Percentiles rank a stretch among this genome's conserved stretches.
These are phyloP conservation scores for Ooceraea biroi DNA, from an alignment of 1,140 invertebrate species.

Conservation along the genomic window DNA sequence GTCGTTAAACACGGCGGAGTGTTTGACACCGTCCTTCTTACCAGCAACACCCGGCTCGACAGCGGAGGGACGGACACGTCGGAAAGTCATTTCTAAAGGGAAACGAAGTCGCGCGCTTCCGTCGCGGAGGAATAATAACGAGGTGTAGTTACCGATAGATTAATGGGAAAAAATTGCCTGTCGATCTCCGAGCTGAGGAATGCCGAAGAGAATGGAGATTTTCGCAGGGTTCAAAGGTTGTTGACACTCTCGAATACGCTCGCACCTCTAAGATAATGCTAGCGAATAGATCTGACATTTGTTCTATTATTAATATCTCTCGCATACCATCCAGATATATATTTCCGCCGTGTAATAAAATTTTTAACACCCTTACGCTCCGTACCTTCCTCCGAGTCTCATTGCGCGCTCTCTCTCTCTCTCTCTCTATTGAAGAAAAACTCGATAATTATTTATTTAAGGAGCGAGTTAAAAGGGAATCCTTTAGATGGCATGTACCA, in stretches of 20 bases:
- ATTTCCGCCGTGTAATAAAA: background rate
- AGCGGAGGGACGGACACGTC: conserved; percentile 23
- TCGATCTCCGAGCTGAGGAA: conserved; percentile 55
- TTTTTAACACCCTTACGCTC: background rate
- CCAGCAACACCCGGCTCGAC: background rate
- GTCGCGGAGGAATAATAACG: conserved; percentile 51
- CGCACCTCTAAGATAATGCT: background rate
- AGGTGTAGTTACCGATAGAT: conserved; percentile 43
- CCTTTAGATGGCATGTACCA: background rate
- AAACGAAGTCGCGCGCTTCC: conserved; percentile 38
- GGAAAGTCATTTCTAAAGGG: conserved; percentile 57
- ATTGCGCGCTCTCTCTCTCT: too few relatives aligned
- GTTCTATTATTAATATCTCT: background rate
- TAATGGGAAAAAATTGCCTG: conserved; percentile 69
- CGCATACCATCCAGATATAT: background rate
- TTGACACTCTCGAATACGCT: conserved; percentile 12
- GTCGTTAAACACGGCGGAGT: conserved; percentile 51
- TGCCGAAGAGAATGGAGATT: conserved; percentile 49
- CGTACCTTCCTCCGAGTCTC: background rate
- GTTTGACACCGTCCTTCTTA: conserved; percentile 59
- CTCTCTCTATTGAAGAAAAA: background rate
- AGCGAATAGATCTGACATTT: background rate
- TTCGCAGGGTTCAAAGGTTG: conserved; percentile 45
- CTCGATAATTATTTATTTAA: background rate
- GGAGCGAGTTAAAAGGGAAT: background rate